A percentile compares a stretch with the other conserved stretches of the same genome.
These are phyloP conservation scores for Platysternon megacephalum DNA, from an alignment of 2,113 vertebrate species.

Conservation along the genomic window DNA sequence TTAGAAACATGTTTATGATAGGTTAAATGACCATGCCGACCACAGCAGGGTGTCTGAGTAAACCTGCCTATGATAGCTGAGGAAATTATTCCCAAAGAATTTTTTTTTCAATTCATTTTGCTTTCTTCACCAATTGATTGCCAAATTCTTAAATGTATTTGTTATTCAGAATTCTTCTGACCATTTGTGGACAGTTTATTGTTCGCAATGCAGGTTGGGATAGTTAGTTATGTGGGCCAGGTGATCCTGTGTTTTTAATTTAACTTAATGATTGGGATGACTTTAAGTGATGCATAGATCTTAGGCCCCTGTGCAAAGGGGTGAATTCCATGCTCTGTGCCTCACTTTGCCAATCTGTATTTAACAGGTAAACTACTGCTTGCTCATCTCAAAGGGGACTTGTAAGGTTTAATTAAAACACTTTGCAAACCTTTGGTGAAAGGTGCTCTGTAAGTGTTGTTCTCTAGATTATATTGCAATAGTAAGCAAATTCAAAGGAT, in stretches of 20 bases:
- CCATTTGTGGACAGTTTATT: not conserved
- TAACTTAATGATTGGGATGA: not conserved
- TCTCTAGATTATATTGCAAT: not conserved
- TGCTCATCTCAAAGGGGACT: not conserved
- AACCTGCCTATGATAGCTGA: not conserved
- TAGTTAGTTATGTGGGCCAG: not conserved
- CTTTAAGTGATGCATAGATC: not conserved
- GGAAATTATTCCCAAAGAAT: not conserved
- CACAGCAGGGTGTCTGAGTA: not conserved
- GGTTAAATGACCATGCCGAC: not conserved
- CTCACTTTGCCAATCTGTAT: not conserved
- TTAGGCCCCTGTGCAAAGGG: rapidly evolving
- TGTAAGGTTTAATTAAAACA: slow-evolving; percentile 12
- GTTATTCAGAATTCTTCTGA: not conserved
- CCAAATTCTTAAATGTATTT: not conserved
- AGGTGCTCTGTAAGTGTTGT: not conserved
- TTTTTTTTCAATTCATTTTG: not conserved
- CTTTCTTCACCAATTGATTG: not conserved
- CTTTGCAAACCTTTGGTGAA: not conserved
- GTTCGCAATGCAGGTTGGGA: not conserved
- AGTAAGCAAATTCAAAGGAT: not conserved
- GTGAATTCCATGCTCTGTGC: not conserved
- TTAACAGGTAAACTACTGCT: not conserved
- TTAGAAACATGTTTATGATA: not conserved
- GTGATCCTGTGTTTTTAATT: not conserved